Base-by-base conservation (phyloP, 2,888 invertebrate species). In the Neria commutata region DNA sequence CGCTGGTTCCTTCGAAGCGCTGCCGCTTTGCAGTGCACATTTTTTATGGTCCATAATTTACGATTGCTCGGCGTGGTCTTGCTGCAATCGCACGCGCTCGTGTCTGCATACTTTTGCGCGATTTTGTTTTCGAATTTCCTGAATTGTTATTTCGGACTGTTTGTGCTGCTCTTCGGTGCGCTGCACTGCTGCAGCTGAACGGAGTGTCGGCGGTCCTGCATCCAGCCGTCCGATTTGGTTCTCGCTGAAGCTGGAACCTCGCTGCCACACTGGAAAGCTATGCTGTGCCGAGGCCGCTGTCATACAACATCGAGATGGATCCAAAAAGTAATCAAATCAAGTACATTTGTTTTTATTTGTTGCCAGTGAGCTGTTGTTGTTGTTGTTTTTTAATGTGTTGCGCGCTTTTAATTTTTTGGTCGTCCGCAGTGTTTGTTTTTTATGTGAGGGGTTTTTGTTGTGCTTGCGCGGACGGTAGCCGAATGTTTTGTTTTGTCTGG, bases 261-360 rank as follows among this genome's bases (percentile, higher is more conserved):
- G 25, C 42, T 3, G 11, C n/a, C 45, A 6, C 14, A 11, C 16
- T 45, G 25, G 45, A 56, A 60, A 62, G 60, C 60, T 59, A 64
- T 65, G 63, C 61, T 63, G 62, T 58, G 60, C 63, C 47, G 46
- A 51, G 42, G 21, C 49, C 16, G n/a, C 4, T 48, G 47, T 23
- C 59, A 54, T 46, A 54, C 63, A 61, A 60, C 60, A 62, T 66
- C 68, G 75, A 74, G 68, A 79, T 79, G 79, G 79, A 79, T 79
- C 75, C 76, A 68, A 79, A 79, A 79, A 79, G 79, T 79, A 79
- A 80, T 73, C 62, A 70, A 63, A 51, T 54, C 59, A 63, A n/a
- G 47, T 11, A 25, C 17, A n/a, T 58, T 34, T 56, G 53, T 59
- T 52, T 42, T 56, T 34, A 21, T 48, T 57, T 49, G 16, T 48